Percentiles rank a stretch among this genome's conserved stretches.
Conservation (phyloP, 2,888 invertebrate genomes). For the Tolmerus cingulatus region DNA sequence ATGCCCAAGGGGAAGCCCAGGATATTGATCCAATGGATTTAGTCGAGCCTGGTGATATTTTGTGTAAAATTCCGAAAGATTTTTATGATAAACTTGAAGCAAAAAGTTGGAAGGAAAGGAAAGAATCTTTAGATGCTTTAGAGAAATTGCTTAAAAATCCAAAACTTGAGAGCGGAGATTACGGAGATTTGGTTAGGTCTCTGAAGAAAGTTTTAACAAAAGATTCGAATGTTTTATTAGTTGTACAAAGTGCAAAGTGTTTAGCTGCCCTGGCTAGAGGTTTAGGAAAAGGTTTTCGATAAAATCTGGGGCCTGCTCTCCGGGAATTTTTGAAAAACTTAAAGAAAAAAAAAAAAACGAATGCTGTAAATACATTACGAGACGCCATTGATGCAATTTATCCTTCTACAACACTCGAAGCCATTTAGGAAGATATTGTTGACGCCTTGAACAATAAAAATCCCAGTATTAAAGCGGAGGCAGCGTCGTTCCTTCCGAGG, state of each 20-base stretch:
- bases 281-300: constrained; percentile 86
- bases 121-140: constrained; percentile 86
- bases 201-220: constrained; percentile 91
- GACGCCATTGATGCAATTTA: constrained; percentile 93
- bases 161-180: constrained; percentile 91
- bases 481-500: constrained; percentile 82
- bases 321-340: constrained; percentile 90
- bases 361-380: constrained; percentile 84
- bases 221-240: constrained; percentile 94
- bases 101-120: constrained; percentile 96
- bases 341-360: constrained; percentile 97
- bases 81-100: constrained; percentile 94
- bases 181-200: constrained; percentile 85
- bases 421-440: constrained; percentile 84
- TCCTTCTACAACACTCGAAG: constrained; percentile 79
- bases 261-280: constrained; percentile 84
- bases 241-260: constrained; percentile 85
- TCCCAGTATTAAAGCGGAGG: constrained; percentile 88
- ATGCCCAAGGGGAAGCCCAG: constrained; percentile 63
- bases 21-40: constrained; percentile 91
- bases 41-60: constrained; percentile 89
- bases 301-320: constrained; percentile 80
- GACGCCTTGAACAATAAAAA: constrained; percentile 91
- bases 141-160: constrained; percentile 81
- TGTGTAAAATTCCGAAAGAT: constrained; percentile 92